These are phyloP conservation scores for Petaurus breviceps DNA, from an alignment of 2,113 vertebrate genomes.

Conservation along the genomic window DNA sequence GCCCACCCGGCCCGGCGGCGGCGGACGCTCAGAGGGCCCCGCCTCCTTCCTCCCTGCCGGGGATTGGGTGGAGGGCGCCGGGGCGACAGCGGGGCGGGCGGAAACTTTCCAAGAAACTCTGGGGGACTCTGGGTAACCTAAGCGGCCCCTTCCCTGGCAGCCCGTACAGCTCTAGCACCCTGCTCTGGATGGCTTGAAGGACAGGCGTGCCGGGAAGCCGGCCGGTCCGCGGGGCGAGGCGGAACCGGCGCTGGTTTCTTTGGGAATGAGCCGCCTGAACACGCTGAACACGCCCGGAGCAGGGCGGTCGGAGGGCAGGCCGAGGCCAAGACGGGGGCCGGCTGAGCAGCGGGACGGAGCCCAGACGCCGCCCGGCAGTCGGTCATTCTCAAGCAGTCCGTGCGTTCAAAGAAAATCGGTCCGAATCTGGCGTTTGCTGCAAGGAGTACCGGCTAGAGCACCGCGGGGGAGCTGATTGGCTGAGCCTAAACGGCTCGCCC, in stretches of 20 bases:
- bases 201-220: conserved; percentile 80
- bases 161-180: too few species aligned
- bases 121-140: neutral
- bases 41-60: conserved; percentile 55
- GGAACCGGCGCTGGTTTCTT: too few species aligned
- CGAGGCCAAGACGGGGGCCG: too few species aligned
- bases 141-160: neutral
- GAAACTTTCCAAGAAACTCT: neutral
- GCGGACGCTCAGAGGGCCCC: conserved; percentile 56
- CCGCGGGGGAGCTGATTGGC: neutral
- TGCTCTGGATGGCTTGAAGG: neutral
- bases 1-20: neutral
- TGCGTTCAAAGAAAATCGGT: too few species aligned
- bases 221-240: conserved; percentile 73
- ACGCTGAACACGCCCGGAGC: too few species aligned
- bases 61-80: conserved; percentile 70
- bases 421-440: too few species aligned
- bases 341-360: neutral
- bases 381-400: too few species aligned
- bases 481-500: neutral
- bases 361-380: too few species aligned
- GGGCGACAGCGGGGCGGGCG: neutral
- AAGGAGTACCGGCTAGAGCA: neutral
- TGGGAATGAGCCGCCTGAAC: too few species aligned
- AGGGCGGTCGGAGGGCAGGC: too few species aligned